Evolutionary conservation across 23 tunicate species (phyloP).

Genomic region (Ascidia mentula): DNA sequence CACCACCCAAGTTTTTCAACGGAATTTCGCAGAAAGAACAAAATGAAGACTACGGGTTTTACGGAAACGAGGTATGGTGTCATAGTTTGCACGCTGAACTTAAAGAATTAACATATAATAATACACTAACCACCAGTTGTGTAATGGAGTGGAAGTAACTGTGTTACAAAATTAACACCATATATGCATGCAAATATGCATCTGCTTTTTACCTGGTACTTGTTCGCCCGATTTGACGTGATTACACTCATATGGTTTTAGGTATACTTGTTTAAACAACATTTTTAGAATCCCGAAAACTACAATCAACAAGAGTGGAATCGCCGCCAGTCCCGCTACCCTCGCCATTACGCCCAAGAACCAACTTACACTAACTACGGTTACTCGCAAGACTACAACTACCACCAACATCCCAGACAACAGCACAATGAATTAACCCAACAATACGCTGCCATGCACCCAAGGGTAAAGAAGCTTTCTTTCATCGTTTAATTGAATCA

Average conservation of each 20-base stretch:
- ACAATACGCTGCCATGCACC: neutral
- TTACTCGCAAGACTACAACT: conserved; percentile 31
- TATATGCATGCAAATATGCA: too few species aligned
- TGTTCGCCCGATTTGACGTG: too few species aligned
- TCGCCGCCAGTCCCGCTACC: conserved; percentile 17
- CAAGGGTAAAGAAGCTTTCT: neutral
- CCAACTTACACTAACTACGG: conserved; percentile 44
- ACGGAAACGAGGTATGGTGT: neutral
- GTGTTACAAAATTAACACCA: too few species aligned
- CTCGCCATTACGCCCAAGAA: conserved; percentile 5
- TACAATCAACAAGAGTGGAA: conserved; percentile 25
- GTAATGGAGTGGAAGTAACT: too few species aligned
- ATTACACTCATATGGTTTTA: too few species aligned
- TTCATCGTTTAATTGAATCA: neutral
- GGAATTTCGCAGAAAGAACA: neutral
- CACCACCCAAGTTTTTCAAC: neutral
- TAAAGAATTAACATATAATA: too few species aligned
- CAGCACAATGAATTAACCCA: neutral
- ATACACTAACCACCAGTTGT: too few species aligned
- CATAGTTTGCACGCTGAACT: neutral
- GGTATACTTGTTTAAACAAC: too few species aligned
- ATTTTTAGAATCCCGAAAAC: neutral
- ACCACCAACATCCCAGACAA: conserved; percentile 4
- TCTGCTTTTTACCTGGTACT: too few species aligned
- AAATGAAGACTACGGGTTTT: conserved; percentile 3